phyloP scores from a whole-genome alignment of 1,140 invertebrate genomes.

The Monochamus saltuarius region DNA sequence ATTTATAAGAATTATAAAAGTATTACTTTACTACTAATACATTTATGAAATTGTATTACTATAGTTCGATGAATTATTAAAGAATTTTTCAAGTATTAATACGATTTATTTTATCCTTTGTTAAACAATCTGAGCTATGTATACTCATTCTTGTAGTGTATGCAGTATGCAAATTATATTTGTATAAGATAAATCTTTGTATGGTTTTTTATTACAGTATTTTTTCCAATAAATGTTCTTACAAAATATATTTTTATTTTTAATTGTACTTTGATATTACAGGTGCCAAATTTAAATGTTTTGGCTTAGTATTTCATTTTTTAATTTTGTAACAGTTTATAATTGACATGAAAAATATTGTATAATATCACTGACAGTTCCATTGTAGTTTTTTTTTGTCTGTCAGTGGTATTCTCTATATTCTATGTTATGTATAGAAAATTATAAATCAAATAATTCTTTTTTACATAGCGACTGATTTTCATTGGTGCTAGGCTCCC shows the following conservation, averaged over 20 bases:
- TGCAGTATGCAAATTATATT: conserved; percentile 32
- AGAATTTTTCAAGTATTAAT: background rate
- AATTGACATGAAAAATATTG: conserved; percentile 27
- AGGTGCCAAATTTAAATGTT: conserved; percentile 30
- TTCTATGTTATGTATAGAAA: no score
- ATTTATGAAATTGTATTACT: conserved; percentile 8
- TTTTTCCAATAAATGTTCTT: conserved; percentile 42
- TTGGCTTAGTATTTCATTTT: conserved; percentile 32
- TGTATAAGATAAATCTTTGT: conserved; percentile 36
- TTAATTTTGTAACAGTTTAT: conserved; percentile 31
- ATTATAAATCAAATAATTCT: no score
- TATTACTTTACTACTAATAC: conserved; percentile 9
- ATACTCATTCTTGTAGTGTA: conserved; percentile 32
- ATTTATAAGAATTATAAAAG: conserved; percentile 19
- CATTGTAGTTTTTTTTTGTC: no score
- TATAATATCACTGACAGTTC: conserved; percentile 25
- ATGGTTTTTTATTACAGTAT: conserved; percentile 41
- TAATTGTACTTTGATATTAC: conserved; percentile 18
- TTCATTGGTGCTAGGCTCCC: no score
- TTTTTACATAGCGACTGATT: no score
- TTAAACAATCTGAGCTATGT: conserved; percentile 22
- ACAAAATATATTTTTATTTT: conserved; percentile 26
- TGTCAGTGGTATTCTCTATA: no score
- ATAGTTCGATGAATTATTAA: conserved; percentile 3
- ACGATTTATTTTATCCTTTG: conserved; percentile 18